A percentile compares a stretch with the other conserved stretches of the same genome.
Conservation (phyloP, 2,888 invertebrate genomes). For the Cistogaster globosa region DNA sequence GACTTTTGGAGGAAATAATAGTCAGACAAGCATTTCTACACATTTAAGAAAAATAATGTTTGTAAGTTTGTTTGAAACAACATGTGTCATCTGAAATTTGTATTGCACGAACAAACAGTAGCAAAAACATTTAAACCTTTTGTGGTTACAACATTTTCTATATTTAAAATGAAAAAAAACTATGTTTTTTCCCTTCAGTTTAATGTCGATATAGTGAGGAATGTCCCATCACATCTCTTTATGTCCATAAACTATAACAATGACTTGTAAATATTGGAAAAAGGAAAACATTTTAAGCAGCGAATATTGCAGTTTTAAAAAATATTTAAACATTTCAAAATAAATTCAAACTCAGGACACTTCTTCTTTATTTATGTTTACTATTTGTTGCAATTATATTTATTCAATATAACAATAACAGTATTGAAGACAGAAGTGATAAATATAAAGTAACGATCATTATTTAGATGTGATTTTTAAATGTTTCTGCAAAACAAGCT, state of each 20-base stretch:
- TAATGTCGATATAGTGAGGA: constrained; percentile 37
- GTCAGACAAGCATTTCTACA: constrained; percentile 28
- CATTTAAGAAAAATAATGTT: constrained; percentile 29
- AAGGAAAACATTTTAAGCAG: not conserved
- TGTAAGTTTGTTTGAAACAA: constrained; percentile 32
- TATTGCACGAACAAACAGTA: constrained; percentile 62
- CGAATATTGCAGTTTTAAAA: not conserved
- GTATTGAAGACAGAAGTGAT: too few species aligned
- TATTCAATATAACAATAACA: too few species aligned
- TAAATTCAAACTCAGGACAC: constrained; percentile 55
- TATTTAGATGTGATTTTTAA: too few species aligned
- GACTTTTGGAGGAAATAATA: constrained; percentile 46
- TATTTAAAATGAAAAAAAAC: constrained; percentile 21
- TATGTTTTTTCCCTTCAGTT: constrained; percentile 10
- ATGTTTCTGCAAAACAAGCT: not conserved
- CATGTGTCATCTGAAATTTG: constrained; percentile 66
- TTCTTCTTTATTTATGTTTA: constrained; percentile 10
- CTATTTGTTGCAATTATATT: too few species aligned
- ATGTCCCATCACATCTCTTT: constrained; percentile 48
- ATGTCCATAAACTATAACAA: constrained; percentile 11
- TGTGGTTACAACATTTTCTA: constrained; percentile 64
- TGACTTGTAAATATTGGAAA: constrained; percentile 10
- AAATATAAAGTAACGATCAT: too few species aligned
- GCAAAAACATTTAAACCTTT: constrained; percentile 70
- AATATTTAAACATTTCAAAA: constrained; percentile 40